Evolutionary conservation across 2,797 vertebrate genomes (phyloP).

Genomic region (Amazona finschi): DNA sequence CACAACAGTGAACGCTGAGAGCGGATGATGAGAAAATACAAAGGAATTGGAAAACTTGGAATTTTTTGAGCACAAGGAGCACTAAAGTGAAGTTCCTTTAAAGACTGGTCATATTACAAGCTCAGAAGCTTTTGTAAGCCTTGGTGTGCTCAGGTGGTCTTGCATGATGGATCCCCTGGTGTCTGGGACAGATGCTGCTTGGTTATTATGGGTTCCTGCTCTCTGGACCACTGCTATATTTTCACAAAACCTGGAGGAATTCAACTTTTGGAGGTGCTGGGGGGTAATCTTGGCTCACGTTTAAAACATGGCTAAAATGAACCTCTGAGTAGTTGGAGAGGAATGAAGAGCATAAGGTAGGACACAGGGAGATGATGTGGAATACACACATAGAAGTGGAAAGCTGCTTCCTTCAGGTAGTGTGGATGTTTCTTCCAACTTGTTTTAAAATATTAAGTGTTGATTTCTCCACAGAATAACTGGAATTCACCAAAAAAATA

Average conservation of each 20-base stretch:
- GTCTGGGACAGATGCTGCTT: not conserved
- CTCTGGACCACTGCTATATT: not conserved
- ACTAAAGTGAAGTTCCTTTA: not conserved
- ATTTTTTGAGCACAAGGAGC: not conserved
- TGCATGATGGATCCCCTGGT: fast-evolving
- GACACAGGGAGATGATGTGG: not conserved
- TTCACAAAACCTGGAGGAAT: not conserved
- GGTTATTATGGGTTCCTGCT: not conserved
- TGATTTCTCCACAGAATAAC: not conserved
- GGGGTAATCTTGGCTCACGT: not conserved
- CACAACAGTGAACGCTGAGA: not conserved
- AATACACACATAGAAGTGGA: not conserved
- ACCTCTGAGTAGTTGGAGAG: not conserved
- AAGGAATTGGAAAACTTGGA: not conserved
- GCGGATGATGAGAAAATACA: not conserved
- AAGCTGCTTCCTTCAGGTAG: not conserved
- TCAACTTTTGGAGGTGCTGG: not conserved
- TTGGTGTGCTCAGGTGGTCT: not conserved
- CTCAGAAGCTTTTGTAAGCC: not conserved
- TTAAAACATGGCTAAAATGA: not conserved
- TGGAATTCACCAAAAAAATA: not conserved
- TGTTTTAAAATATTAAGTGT: not conserved
- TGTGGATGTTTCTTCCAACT: not conserved
- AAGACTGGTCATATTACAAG: not conserved
- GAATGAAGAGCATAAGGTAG: not conserved